phyloP scores from a whole-genome alignment of 2,113 vertebrate species.

The Burhinus bistriatus region DNA sequence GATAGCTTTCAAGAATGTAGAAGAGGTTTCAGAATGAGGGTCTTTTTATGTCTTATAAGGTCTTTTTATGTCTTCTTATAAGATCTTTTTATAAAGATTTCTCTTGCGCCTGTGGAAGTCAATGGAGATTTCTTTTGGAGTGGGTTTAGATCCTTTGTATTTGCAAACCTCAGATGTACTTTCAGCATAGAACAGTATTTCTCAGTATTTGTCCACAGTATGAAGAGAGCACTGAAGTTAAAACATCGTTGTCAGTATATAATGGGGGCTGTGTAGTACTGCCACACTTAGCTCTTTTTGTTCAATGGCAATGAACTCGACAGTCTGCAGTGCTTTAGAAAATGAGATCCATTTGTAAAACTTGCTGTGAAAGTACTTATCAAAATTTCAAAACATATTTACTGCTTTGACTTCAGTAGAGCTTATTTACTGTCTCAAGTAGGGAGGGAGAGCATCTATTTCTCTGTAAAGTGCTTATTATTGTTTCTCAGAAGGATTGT shows the following conservation, averaged over 20 bases:
- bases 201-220: neutral
- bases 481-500: neutral
- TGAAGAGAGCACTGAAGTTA: constrained; percentile 23
- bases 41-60: neutral
- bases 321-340: neutral
- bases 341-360: constrained; percentile 18
- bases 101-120: neutral
- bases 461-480: neutral
- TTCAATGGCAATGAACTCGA: neutral
- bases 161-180: constrained; percentile 5
- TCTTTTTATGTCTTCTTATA: neutral
- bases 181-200: neutral
- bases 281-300: neutral
- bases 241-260: neutral
- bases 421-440: neutral
- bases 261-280: neutral
- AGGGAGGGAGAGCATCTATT: neutral
- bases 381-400: constrained; percentile 20
- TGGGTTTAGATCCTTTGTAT: neutral
- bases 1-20: neutral
- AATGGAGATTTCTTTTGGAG: neutral
- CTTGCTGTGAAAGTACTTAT: constrained; percentile 6
- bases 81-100: neutral
- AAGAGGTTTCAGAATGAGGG: neutral
- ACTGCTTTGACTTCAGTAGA: neutral